Evolutionary conservation across 2,113 vertebrate species (phyloP).

Genomic region (Gadus chalcogrammus): DNA sequence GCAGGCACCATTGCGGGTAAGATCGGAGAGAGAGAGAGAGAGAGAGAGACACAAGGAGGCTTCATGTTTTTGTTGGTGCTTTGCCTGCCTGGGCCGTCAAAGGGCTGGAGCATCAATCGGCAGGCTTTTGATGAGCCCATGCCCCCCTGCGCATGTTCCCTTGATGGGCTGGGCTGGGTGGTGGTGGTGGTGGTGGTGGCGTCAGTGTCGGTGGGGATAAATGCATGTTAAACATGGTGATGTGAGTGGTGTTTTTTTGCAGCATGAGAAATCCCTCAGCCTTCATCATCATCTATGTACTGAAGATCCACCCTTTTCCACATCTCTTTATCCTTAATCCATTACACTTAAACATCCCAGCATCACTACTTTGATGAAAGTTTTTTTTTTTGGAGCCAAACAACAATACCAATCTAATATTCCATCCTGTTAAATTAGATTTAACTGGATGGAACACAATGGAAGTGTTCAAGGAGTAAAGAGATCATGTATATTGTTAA

Average conservation of each 20-base stretch:
- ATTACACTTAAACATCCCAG: no score
- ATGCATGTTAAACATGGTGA: constrained; percentile 58
- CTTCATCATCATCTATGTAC: no score
- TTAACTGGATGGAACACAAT: no score
- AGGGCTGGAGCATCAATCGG: constrained; percentile 36
- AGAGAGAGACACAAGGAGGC: constrained; percentile 24
- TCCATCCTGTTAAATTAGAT: no score
- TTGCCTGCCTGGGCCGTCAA: neutral
- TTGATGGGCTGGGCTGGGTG: neutral
- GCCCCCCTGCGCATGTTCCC: no score
- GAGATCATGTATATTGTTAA: no score
- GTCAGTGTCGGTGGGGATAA: constrained; percentile 24
- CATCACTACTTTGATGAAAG: no score
- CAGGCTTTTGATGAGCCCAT: neutral
- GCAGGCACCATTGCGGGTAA: constrained; percentile 97
- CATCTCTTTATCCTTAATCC: no score
- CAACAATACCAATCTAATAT: no score
- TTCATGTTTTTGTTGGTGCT: constrained; percentile 8
- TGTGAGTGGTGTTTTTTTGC: neutral
- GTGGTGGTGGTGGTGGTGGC: constrained; percentile 27
- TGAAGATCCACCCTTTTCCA: no score
- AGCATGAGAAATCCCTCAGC: neutral
- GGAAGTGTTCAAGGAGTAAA: no score
- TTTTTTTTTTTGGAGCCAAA: no score
- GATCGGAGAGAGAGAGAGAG: constrained; percentile 50